Evolutionary conservation across 1,140 invertebrate species (phyloP), one percentile per base, ranked within the genome.

Genomic region (Pseudomyrmex cubaensis): DNA sequence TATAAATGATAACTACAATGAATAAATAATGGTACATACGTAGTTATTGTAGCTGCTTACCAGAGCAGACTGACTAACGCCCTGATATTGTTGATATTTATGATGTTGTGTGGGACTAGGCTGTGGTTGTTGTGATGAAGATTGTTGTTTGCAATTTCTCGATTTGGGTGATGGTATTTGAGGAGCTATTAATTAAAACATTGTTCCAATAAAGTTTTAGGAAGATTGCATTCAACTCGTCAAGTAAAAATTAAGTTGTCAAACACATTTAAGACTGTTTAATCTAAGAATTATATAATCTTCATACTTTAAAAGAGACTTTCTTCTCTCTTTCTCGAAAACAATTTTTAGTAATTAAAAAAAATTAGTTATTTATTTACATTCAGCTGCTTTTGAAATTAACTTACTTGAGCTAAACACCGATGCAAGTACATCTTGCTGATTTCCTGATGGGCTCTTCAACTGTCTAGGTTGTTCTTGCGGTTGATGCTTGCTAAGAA

Each of bases 31-130:
- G 76, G 89, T 92, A 92, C 92, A 92, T 93, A 92, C 92, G 89
- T 92, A 92, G 94, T 94, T 94, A 94, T 89, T 90, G 92, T 93
- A 92, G 90, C 90, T 88, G 94, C 95, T 94, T 92, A 95, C 93
- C 92, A 94, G 91, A 93, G 93, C 90, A 92, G 94, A 94, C 90
- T 95, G 94, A 92, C 90, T 92, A 87, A 93, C 93, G 90, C 93
- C 92, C 90, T 94, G 94, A 90, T 95, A 94, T 89, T 94, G 93
- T 84, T 93, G 93, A 85, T 95, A 95, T 88, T 95, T 95, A 83
- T 95, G 95, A 89, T 95, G 95, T 77, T 95, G 95, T 35, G 95
- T 95, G 64, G 95, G 95, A 92, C 95, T 95, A 67, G 94, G 95
- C 87, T 95, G 95, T 54, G 95, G 94, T 89, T 95, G 95, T 85